Conservation (phyloP, 1,140 invertebrate species). For the Pseudoatta argentina region DNA sequence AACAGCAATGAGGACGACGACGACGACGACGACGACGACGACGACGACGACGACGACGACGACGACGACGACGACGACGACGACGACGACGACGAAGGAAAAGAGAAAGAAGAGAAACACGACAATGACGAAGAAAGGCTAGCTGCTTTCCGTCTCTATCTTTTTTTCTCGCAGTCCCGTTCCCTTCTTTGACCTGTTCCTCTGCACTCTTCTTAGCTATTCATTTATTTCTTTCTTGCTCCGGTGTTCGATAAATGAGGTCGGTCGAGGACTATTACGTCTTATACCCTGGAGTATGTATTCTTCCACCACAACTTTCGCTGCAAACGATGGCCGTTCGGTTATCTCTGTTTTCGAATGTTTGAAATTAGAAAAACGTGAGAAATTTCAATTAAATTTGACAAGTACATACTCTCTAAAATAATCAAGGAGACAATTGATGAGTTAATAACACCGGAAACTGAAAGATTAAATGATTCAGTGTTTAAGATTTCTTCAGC, state of each 20-base stretch:
- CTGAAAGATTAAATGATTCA: neutral
- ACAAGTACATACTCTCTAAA: neutral
- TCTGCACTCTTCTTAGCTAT: slow-evolving; percentile 22
- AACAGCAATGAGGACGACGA: slow-evolving; percentile 38
- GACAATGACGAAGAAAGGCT: slow-evolving; percentile 29
- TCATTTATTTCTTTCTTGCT: slow-evolving; percentile 39
- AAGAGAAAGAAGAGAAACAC: slow-evolving; percentile 23
- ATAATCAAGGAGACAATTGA: neutral
- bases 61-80: slow-evolving; percentile 36
- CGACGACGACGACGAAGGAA: slow-evolving; percentile 31
- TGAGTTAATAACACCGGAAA: neutral
- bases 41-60: slow-evolving; percentile 31
- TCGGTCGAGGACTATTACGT: slow-evolving; percentile 25
- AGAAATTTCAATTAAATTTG: slow-evolving; percentile 4
- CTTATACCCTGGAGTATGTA: neutral
- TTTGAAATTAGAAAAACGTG: slow-evolving; percentile 8
- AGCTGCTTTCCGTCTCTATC: slow-evolving; percentile 17
- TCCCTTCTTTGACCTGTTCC: slow-evolving; percentile 31
- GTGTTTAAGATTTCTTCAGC: slow-evolving; percentile 25
- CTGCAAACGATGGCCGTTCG: neutral
- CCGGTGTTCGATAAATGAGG: neutral
- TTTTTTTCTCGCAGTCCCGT: slow-evolving; percentile 37
- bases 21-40: slow-evolving; percentile 17
- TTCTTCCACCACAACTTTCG: neutral
- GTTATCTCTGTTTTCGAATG: slow-evolving; percentile 3